Evolutionary conservation across 2,888 invertebrate species (phyloP).

Genomic region (Neoscelio sp.): DNA sequence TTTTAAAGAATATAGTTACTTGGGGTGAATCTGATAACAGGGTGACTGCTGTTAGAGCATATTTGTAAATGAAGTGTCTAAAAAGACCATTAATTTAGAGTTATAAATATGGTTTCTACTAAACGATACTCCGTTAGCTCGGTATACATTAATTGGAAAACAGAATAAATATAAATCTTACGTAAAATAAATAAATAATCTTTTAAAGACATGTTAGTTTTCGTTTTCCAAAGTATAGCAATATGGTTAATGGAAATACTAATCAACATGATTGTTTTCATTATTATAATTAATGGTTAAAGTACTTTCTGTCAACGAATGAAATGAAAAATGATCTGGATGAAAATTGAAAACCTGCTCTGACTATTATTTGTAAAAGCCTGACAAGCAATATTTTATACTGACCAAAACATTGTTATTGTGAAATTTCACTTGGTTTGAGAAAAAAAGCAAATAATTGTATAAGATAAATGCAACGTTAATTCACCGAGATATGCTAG

Average conservation of each 20-base stretch:
- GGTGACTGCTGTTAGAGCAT: no score
- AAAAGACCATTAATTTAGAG: no score
- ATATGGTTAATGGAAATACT: slow-evolving; percentile 7
- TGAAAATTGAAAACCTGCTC: slow-evolving; percentile 20
- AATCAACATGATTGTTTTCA: slow-evolving; percentile 6
- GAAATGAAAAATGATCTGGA: background rate
- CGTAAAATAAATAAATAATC: slow-evolving; percentile 9
- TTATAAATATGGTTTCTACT: no score
- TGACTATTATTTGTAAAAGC: slow-evolving; percentile 4
- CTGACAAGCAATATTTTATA: slow-evolving; percentile 1
- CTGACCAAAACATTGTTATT: background rate
- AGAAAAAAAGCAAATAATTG: background rate
- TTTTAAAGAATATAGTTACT: no score
- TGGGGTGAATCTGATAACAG: no score
- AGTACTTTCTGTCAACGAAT: background rate
- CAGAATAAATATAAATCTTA: slow-evolving; percentile 26
- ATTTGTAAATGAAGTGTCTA: no score
- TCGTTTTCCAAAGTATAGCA: background rate
- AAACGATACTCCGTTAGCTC: no score
- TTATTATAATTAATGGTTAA: slow-evolving; percentile 19
- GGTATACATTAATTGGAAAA: slow-evolving; percentile 18
- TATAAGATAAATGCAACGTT: slow-evolving; percentile 2
- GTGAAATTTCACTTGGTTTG: background rate
- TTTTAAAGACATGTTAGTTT: background rate
- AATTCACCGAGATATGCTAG: background rate